Conservation (phyloP, 2,888 invertebrate genomes). For the Epirrita christyi region DNA sequence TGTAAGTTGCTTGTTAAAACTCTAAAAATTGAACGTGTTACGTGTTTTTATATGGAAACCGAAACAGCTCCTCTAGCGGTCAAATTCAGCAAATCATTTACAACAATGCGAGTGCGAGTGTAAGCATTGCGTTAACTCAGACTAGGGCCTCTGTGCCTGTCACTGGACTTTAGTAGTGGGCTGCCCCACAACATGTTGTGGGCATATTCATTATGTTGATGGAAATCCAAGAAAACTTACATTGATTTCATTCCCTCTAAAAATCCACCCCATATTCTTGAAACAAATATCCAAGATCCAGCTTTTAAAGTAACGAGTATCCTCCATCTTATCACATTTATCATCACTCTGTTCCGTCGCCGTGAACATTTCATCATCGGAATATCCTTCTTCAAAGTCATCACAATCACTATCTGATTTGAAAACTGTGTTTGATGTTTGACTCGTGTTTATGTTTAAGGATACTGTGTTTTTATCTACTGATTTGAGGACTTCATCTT, state of each 20-base stretch:
- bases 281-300: constrained; percentile 88
- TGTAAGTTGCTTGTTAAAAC: no score
- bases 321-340: constrained; percentile 50
- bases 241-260: constrained; percentile 58
- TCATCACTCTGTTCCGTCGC: constrained; percentile 43
- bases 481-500: constrained; percentile 86
- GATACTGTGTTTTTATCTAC: constrained; percentile 73
- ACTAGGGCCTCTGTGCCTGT: no score
- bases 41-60: no score
- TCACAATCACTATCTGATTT: constrained; percentile 59
- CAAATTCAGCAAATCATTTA: no score
- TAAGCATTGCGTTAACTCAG: no score
- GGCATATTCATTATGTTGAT: no score
- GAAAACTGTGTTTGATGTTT: constrained; percentile 11
- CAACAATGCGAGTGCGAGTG: no score
- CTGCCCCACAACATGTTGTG: no score
- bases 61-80: no score
- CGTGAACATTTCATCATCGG: constrained; percentile 73
- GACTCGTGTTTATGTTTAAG: constrained; percentile 34
- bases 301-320: constrained; percentile 63
- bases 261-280: constrained; percentile 77
- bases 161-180: no score
- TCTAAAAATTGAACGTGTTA: no score
- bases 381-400: constrained; percentile 77
- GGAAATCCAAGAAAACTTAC: constrained; percentile 49